A percentile compares a stretch with the other conserved stretches of the same genome.
These are phyloP conservation scores for Phycodurus eques DNA, from an alignment of 2,113 vertebrate species.

Conservation along the genomic window DNA sequence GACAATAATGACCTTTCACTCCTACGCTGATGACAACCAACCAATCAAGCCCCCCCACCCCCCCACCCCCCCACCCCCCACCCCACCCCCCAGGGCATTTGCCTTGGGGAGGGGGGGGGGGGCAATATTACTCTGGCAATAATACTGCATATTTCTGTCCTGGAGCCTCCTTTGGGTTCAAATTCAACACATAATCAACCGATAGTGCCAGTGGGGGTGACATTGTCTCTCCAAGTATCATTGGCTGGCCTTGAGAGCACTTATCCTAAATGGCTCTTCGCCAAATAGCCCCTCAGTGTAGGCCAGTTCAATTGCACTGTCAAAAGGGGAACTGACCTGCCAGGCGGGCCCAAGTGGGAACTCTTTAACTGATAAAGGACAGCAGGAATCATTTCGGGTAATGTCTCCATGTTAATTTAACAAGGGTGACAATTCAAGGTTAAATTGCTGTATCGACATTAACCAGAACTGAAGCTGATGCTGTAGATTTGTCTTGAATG, in stretches of 20 bases:
- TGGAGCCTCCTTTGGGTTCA: conserved; percentile 27
- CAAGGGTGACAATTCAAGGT: conserved; percentile 15
- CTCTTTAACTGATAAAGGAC: conserved; percentile 36
- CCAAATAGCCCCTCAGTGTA: conserved; percentile 59
- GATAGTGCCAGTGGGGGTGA: conserved; percentile 58
- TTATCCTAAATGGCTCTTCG: conserved; percentile 63
- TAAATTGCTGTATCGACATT: conserved; percentile 38
- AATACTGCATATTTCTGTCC: conserved; percentile 34
- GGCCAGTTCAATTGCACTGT: conserved; percentile 52
- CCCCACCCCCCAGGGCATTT: not conserved
- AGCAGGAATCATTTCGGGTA: conserved; percentile 43
- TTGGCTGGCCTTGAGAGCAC: conserved; percentile 59
- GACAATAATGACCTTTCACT: no score
- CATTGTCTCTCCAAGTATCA: conserved; percentile 67
- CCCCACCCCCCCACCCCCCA: no score
- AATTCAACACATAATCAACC: conserved; percentile 62
- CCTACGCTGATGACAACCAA: not conserved
- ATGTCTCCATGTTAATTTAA: conserved; percentile 32
- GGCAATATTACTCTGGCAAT: conserved; percentile 33
- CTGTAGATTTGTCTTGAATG: conserved; percentile 27
- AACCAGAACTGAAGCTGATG: not conserved
- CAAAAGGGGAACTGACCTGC: conserved; percentile 57
- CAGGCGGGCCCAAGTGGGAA: conserved; percentile 37
- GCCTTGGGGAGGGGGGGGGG: no score
- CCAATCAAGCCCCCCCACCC: not conserved